Evolutionary conservation across 2,797 vertebrate species (phyloP).

Genomic region (Cichlasoma orientale): DNA sequence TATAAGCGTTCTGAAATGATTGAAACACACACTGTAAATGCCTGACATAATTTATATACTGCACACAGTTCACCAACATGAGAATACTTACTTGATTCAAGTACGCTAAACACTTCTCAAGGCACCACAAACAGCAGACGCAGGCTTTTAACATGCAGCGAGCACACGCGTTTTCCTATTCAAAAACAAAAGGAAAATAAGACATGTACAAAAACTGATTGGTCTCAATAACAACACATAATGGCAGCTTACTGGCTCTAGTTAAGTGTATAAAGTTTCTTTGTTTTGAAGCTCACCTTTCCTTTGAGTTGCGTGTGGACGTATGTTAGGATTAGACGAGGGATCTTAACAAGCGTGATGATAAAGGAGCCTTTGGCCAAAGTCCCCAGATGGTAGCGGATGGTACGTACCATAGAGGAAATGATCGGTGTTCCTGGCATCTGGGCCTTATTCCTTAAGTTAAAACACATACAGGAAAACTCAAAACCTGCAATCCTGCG

Average conservation of each 20-base stretch:
- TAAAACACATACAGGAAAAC: not conserved
- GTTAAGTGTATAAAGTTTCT: not conserved
- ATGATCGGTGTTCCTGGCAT: conserved; percentile 90
- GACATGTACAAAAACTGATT: too few species aligned
- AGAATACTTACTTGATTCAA: conserved; percentile 89
- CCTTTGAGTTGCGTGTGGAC: conserved; percentile 96
- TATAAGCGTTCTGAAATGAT: conserved; percentile 90
- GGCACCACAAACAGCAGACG: conserved; percentile 98
- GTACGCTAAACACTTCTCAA: conserved; percentile 96
- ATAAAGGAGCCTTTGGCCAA: conserved; percentile 98
- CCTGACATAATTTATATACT: not conserved
- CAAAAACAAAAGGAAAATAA: not conserved
- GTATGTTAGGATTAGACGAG: conserved; percentile 94
- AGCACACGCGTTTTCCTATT: conserved; percentile 93
- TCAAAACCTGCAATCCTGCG: not conserved
- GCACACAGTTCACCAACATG: not conserved
- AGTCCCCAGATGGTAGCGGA: conserved; percentile 95
- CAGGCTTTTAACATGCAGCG: conserved; percentile 96
- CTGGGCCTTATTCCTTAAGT: conserved; percentile 89
- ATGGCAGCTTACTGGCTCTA: not conserved
- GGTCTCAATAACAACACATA: too few species aligned
- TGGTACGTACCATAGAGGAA: conserved; percentile 84
- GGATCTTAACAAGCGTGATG: conserved; percentile 97
- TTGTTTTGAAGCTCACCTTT: conserved; percentile 82
- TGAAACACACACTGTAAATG: not conserved